These are phyloP conservation scores for Pardalotus punctatus DNA, from an alignment of 2,113 vertebrate genomes.

Conservation along the genomic window DNA sequence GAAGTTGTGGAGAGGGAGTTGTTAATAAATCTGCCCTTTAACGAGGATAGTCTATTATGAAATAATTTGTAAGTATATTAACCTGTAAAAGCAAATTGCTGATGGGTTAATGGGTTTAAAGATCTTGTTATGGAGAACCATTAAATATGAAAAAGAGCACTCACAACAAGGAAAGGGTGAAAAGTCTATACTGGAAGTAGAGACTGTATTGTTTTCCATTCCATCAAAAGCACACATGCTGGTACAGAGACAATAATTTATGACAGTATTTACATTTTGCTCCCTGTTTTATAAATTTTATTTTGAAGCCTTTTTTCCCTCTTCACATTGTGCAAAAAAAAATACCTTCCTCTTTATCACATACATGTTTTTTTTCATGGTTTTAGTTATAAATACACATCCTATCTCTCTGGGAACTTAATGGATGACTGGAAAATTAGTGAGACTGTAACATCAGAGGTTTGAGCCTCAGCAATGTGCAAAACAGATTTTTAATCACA, in stretches of 20 bases:
- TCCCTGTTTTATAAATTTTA: background rate
- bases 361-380: background rate
- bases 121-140: background rate
- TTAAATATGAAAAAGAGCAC: constrained; percentile 16
- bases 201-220: background rate
- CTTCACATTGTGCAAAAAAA: no score
- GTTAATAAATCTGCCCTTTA: constrained; percentile 16
- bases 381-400: background rate
- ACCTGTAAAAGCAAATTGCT: constrained; percentile 46
- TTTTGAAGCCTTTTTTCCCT: no score
- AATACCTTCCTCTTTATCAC: background rate
- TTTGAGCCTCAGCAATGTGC: background rate
- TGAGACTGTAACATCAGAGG: background rate
- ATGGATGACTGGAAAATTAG: background rate
- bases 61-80: constrained; percentile 27
- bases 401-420: background rate
- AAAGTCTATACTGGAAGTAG: background rate
- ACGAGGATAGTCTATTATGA: constrained; percentile 28
- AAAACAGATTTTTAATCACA: background rate
- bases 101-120: constrained; percentile 25
- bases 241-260: background rate
- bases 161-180: background rate
- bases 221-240: background rate
- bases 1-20: background rate
- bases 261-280: background rate